Evolutionary conservation across 2,113 vertebrate species (phyloP).

Genomic region (Mystacornis crossleyi): DNA sequence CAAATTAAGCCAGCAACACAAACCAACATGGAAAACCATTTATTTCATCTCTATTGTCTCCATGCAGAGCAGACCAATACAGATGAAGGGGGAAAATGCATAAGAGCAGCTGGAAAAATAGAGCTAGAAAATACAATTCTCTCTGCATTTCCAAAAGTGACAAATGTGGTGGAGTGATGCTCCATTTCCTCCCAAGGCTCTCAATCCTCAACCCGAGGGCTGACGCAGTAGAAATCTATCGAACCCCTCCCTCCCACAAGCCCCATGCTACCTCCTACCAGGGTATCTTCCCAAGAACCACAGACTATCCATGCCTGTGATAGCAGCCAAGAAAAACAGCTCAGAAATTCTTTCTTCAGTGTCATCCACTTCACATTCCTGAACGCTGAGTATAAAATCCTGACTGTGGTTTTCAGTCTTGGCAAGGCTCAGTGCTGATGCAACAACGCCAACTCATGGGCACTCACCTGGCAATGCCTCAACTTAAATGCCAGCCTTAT

Average conservation of each 20-base stretch:
- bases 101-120: slow-evolving; percentile 64
- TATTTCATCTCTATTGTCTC: slow-evolving; percentile 72
- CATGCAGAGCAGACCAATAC: slow-evolving; percentile 57
- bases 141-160: slow-evolving; percentile 62
- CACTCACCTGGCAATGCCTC: slow-evolving; percentile 28
- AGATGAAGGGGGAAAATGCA: slow-evolving; percentile 57
- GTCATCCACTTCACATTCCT: slow-evolving; percentile 54
- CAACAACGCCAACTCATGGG: neutral
- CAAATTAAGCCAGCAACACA: neutral
- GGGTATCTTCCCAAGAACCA: slow-evolving; percentile 4
- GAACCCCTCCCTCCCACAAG: neutral
- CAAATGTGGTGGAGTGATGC: slow-evolving; percentile 2
- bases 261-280: neutral
- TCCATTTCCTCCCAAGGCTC: neutral
- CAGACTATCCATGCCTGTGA: neutral
- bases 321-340: slow-evolving; percentile 43
- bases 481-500: neutral
- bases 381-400: slow-evolving; percentile 31
- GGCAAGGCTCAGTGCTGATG: slow-evolving; percentile 15
- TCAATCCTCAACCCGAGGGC: neutral
- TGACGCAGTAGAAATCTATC: neutral
- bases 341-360: slow-evolving; percentile 37
- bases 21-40: neutral
- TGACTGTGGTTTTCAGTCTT: slow-evolving; percentile 42
- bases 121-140: slow-evolving; percentile 61